A percentile compares a stretch with the other conserved stretches of the same genome.
Conservation (phyloP, 2,113 vertebrate genomes). For the Oreochromis spilurus region DNA sequence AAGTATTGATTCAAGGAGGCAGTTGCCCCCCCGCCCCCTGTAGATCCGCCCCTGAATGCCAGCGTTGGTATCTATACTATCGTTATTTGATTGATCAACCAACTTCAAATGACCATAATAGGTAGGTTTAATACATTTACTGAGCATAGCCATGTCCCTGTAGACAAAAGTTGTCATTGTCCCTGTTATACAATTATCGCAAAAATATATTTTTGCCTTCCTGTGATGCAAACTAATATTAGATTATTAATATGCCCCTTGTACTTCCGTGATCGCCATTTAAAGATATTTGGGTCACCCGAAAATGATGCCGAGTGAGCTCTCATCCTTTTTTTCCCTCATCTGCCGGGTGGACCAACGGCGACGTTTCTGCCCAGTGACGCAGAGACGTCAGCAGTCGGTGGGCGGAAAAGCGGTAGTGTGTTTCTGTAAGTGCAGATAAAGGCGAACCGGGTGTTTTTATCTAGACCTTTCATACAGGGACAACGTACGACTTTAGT, state of each 20-base stretch:
- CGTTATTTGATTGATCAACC: not conserved
- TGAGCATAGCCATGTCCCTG: not conserved
- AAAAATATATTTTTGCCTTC: not conserved
- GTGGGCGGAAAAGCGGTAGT: conserved; percentile 64
- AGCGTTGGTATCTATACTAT: not conserved
- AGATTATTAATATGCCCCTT: not conserved
- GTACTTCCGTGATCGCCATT: not conserved
- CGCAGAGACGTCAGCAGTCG: conserved; percentile 50
- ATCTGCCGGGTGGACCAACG: conserved; percentile 27
- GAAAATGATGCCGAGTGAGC: conserved; percentile 21
- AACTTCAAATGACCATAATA: not conserved
- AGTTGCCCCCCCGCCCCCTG: not conserved
- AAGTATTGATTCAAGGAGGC: not conserved
- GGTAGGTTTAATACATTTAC: not conserved
- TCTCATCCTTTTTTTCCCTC: not conserved
- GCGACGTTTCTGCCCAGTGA: conserved; percentile 41
- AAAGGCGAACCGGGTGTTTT: conserved; percentile 25
- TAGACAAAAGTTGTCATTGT: not conserved
- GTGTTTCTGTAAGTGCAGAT: conserved; percentile 1
- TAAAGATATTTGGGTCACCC: not conserved
- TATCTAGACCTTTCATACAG: not conserved
- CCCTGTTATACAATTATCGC: not conserved
- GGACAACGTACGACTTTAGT: not conserved
- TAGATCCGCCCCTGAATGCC: not conserved
- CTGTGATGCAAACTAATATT: not conserved